Conservation (phyloP, 2,113 vertebrate genomes). For the Tragelaphus buxtoni region DNA sequence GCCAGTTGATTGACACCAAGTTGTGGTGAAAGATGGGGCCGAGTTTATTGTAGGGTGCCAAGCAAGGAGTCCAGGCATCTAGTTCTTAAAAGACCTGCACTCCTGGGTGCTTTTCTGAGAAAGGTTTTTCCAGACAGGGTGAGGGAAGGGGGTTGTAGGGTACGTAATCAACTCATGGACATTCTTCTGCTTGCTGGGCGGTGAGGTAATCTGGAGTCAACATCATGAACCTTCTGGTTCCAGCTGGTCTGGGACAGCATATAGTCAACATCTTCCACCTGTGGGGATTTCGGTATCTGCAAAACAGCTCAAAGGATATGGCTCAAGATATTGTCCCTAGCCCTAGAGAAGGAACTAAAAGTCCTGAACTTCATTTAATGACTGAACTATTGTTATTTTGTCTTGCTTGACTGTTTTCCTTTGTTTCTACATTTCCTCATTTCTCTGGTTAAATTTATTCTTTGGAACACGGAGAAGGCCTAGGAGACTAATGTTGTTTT, state of each 20-base stretch:
- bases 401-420: not conserved
- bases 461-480: not conserved
- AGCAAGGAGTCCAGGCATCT: not conserved
- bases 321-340: not conserved
- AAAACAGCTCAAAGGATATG: not conserved
- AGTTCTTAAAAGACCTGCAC: not conserved
- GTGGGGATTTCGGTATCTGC: not conserved
- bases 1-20: not conserved
- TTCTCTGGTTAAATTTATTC: not conserved
- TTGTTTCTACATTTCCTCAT: not conserved
- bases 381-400: not conserved
- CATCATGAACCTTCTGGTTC: not conserved
- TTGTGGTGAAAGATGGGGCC: not conserved
- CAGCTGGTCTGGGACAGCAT: not conserved
- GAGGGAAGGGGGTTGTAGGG: not conserved
- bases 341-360: not conserved
- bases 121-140: not conserved
- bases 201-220: not conserved
- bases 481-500: not conserved
- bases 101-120: not conserved
- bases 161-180: not conserved
- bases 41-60: not conserved
- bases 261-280: not conserved
- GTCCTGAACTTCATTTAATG: not conserved
- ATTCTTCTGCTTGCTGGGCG: not conserved